These are phyloP conservation scores for Tachina grossa DNA, from an alignment of 2,888 invertebrate genomes.

Conservation along the genomic window DNA sequence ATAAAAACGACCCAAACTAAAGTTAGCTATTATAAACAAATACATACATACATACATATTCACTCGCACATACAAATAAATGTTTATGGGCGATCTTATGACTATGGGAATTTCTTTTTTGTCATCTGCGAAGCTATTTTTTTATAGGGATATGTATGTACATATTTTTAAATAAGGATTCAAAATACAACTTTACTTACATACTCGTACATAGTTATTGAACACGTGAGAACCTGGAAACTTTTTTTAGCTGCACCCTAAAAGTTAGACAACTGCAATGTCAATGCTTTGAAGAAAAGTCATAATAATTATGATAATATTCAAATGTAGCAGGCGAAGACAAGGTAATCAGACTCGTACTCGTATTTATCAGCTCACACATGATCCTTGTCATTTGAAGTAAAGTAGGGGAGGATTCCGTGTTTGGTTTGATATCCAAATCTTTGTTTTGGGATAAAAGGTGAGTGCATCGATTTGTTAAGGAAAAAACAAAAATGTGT, in stretches of 20 bases:
- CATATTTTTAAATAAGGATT: constrained; percentile 42
- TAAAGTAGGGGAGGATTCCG: constrained; percentile 30
- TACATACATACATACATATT: not conserved
- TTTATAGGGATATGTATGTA: not conserved
- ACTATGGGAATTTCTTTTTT: constrained; percentile 67
- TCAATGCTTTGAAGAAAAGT: constrained; percentile 57
- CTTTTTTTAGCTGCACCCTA: constrained; percentile 63
- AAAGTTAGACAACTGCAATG: constrained; percentile 16
- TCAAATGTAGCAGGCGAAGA: constrained; percentile 45
- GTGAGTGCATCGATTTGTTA: constrained; percentile 49
- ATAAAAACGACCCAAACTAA: constrained; percentile 52
- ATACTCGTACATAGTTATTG: not conserved
- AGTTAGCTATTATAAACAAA: constrained; percentile 9
- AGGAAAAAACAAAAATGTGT: constrained; percentile 49
- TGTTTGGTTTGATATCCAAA: not conserved
- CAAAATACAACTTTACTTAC: constrained; percentile 27
- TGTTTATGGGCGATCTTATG: constrained; percentile 62
- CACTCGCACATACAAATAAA: not conserved
- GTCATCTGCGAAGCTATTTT: constrained; percentile 59
- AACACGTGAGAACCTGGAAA: constrained; percentile 68
- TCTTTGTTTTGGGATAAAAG: constrained; percentile 35
- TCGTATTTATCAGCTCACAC: constrained; percentile 8
- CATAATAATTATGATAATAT: constrained; percentile 71
- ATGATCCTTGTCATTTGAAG: constrained; percentile 45
- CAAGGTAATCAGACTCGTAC: constrained; percentile 56